These are phyloP conservation scores for Cinara cedri DNA, from an alignment of 2,888 invertebrate species.

Conservation along the genomic window DNA sequence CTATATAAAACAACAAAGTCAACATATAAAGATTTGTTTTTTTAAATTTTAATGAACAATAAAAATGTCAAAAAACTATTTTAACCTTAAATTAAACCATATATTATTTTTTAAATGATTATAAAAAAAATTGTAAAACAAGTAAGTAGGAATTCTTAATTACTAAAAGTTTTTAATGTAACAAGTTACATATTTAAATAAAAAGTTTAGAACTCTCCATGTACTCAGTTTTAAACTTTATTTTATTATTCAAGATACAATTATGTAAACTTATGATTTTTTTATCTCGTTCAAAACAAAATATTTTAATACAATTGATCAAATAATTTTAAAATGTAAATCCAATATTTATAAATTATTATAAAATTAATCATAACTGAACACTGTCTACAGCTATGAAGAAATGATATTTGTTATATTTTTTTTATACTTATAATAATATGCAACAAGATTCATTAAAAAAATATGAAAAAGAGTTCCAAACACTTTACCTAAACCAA, in stretches of 20 bases:
- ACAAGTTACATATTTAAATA: slow-evolving; percentile 22
- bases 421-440: background rate
- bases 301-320: background rate
- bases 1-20: slow-evolving; percentile 19
- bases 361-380: background rate
- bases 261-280: background rate
- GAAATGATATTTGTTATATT: background rate
- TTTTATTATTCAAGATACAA: background rate
- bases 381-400: background rate
- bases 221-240: background rate
- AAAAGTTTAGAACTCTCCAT: slow-evolving; percentile 38
- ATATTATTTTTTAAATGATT: slow-evolving; percentile 31
- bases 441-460: background rate
- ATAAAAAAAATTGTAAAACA: slow-evolving; percentile 52
- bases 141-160: slow-evolving; percentile 54
- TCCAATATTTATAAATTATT: background rate
- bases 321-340: background rate
- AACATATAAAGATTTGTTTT: slow-evolving; percentile 21
- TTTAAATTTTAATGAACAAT: slow-evolving; percentile 28
- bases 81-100: slow-evolving; percentile 14
- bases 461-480: slow-evolving; percentile 24
- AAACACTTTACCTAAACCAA: slow-evolving; percentile 29
- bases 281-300: background rate
- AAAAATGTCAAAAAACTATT: slow-evolving; percentile 38
- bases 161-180: slow-evolving; percentile 30